Base-by-base conservation (phyloP, 2,888 invertebrate genomes). In the Arrhopalites spinosus region DNA sequence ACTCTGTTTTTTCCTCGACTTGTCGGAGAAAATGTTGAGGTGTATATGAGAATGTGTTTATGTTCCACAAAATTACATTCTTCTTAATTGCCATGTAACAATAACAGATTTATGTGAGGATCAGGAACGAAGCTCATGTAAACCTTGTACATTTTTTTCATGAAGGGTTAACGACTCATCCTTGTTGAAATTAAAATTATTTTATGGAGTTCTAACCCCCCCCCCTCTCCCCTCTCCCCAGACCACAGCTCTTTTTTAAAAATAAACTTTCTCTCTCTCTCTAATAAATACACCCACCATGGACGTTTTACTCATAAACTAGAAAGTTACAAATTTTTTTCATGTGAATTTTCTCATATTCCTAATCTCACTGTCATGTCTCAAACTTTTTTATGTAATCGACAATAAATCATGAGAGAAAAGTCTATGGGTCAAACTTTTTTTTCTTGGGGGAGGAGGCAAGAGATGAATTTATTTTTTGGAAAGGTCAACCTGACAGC, bases 51-150 rank as follows among this genome's bases (percentile, higher is more conserved):
- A 25, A 8, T 59, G 25, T 59, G 27, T 59, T 59, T 59, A 7
- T 59, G 27, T 59, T 59, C 23, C 59, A 59, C 25, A 59, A 25
- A 59, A 59, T 27, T 59, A 23, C 53, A 53, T 53, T 53, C 53
- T 27, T 59, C 15, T 7, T 25, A 59, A 59, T 27, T 59, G 25
- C 25, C 15, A 50, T 50, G 59, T 23, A 3, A 25, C 59, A 23
- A 59, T 1, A 25, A 59, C 59, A 59, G 25, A 59, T 59, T 25
- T 59, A 59, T 59, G 8, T 8, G 11, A 2, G 5, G 13, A 7
- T 47, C 1, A 47, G 15, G 7, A n/a, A 59, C 50, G 50, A 15
- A 8, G n/a, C 15, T 50, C 50, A 15, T n/a, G 50, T 50, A 50
- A 50, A 50, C 8, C 45, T 45, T 45, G 7, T 11, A 15, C 45